A percentile compares a stretch with the other conserved stretches of the same genome.
Evolutionary conservation across 2,888 invertebrate species (phyloP).

Genomic region (Drosophila parthenogenetica): DNA sequence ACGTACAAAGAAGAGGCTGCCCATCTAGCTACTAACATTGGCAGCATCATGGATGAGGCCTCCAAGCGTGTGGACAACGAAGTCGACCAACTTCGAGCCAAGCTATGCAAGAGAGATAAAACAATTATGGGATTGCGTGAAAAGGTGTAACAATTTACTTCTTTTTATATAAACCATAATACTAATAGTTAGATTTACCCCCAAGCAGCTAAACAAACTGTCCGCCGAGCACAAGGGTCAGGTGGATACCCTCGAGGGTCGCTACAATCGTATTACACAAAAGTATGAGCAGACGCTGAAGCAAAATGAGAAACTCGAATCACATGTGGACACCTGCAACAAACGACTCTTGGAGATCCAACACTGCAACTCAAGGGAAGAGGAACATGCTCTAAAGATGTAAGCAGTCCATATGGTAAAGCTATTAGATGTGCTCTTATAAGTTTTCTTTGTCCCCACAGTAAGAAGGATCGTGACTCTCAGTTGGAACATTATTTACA

Average conservation of each 20-base stretch:
- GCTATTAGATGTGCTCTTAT: too few relatives aligned
- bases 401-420: background rate
- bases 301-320: constrained; percentile 78
- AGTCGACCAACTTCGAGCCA: constrained; percentile 86
- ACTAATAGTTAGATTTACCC: background rate
- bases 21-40: constrained; percentile 86
- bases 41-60: constrained; percentile 86
- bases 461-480: constrained; percentile 63
- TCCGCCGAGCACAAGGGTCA: constrained; percentile 62
- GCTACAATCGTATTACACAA: constrained; percentile 69
- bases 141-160: constrained; percentile 73
- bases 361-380: constrained; percentile 87
- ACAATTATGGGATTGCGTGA: constrained; percentile 85
- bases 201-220: constrained; percentile 53
- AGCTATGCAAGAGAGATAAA: constrained; percentile 87
- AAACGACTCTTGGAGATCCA: constrained; percentile 85
- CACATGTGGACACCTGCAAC: constrained; percentile 84
- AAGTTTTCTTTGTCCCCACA: background rate
- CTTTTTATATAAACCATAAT: background rate
- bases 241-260: constrained; percentile 82
- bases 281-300: constrained; percentile 72
- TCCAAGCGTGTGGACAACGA: constrained; percentile 87
- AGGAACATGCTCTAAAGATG: constrained; percentile 76
- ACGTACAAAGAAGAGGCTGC: constrained; percentile 86
- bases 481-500: constrained; percentile 64